These are phyloP conservation scores for Melipona quadrifasciata DNA, from an alignment of 1,140 invertebrate species.

Conservation along the genomic window DNA sequence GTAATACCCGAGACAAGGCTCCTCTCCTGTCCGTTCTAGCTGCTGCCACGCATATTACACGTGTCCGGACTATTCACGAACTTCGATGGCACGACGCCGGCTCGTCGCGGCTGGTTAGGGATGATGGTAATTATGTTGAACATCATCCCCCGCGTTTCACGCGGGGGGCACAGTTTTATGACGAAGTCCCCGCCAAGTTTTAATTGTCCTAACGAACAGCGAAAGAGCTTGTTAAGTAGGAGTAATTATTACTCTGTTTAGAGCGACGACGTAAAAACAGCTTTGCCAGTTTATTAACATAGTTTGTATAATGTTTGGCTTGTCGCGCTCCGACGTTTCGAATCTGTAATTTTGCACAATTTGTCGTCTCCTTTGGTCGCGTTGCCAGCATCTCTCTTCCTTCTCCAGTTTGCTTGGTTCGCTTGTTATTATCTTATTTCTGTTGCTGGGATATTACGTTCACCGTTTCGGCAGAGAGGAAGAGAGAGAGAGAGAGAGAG, in stretches of 20 bases:
- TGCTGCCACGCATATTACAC: constrained; percentile 42
- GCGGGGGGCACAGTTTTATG: not conserved
- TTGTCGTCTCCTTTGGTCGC: not conserved
- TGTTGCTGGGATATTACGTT: not conserved
- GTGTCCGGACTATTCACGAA: constrained; percentile 30
- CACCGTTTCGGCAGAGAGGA: not conserved
- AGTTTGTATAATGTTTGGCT: not conserved
- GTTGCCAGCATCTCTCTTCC: no score
- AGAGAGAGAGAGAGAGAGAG: no score
- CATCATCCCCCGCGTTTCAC: not conserved
- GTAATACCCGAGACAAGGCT: constrained; percentile 29
- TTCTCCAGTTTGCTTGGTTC: not conserved
- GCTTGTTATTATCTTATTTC: not conserved
- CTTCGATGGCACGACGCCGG: not conserved
- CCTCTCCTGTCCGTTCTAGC: constrained; percentile 14
- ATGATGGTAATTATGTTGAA: constrained; percentile 33
- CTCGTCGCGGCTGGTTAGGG: constrained; percentile 21
- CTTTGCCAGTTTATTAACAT: not conserved
- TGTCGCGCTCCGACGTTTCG: not conserved
- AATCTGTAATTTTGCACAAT: not conserved
- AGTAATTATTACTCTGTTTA: not conserved
- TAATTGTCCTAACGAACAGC: not conserved
- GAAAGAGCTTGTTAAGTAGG: not conserved
- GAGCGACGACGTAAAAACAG: not conserved
- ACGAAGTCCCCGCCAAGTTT: not conserved